A percentile compares a stretch with the other conserved stretches of the same genome.
These are phyloP conservation scores for Thelaira solivaga DNA, from an alignment of 2,888 invertebrate species.

Conservation along the genomic window DNA sequence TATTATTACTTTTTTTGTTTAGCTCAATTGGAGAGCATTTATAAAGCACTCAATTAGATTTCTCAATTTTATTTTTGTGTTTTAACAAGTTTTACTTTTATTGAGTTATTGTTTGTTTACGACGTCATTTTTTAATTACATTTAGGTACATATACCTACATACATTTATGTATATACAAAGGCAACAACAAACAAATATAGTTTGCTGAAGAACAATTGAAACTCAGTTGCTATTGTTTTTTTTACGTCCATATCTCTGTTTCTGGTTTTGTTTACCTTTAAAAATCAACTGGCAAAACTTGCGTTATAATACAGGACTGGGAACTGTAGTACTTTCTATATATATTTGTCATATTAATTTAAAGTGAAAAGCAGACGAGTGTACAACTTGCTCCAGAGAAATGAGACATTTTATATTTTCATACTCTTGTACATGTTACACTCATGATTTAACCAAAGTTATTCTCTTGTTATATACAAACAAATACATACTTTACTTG, in stretches of 20 bases:
- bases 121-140: constrained; percentile 22
- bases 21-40: constrained; percentile 6
- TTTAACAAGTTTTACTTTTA: constrained; percentile 36
- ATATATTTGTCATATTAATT: not conserved
- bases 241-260: not conserved
- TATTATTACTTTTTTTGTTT: not conserved
- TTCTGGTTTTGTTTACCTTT: constrained; percentile 10
- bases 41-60: constrained; percentile 1
- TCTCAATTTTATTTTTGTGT: constrained; percentile 3
- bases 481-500: too few species aligned
- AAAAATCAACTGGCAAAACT: not conserved
- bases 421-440: too few species aligned
- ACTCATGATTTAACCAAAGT: too few species aligned
- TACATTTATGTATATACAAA: not conserved
- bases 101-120: constrained; percentile 26
- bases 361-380: too few species aligned
- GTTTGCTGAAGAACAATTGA: not conserved
- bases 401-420: too few species aligned
- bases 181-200: not conserved
- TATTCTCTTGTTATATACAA: too few species aligned
- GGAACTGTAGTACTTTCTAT: not conserved
- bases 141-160: not conserved
- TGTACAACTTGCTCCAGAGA: too few species aligned
- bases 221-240: not conserved
- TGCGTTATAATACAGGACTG: not conserved